A percentile compares a stretch with the other conserved stretches of the same genome.
phyloP scores from a whole-genome alignment of 1,140 invertebrate species.

The Stegodyphus dumicola region DNA sequence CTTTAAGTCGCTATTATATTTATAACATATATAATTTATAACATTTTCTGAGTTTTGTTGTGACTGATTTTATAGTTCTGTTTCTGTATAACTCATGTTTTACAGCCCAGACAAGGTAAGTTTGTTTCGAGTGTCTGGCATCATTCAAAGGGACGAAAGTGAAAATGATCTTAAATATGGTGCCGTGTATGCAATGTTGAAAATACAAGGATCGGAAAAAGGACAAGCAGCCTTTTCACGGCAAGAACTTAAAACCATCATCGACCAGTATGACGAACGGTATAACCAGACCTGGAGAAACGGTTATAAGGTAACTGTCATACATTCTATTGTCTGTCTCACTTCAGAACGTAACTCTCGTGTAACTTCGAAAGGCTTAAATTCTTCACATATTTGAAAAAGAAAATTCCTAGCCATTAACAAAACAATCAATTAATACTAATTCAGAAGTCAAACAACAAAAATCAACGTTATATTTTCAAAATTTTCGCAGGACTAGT shows the following conservation, averaged over 20 bases:
- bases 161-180: not conserved
- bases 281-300: not conserved
- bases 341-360: too few species aligned
- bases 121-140: slow-evolving; percentile 7
- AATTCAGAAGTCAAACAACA: too few species aligned
- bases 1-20: not conserved
- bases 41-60: not conserved
- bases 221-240: slow-evolving; percentile 3
- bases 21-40: not conserved
- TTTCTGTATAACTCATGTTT: not conserved
- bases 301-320: not conserved
- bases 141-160: not conserved
- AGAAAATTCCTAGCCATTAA: not conserved
- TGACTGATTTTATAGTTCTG: not conserved
- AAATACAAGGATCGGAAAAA: slow-evolving; percentile 14
- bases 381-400: not conserved
- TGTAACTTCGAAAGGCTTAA: not conserved
- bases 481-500: too few species aligned
- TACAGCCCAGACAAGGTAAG: not conserved
- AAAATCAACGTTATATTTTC: too few species aligned
- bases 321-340: not conserved
- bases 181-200: slow-evolving; percentile 17
- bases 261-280: not conserved
- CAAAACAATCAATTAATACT: not conserved
- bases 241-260: not conserved